These are phyloP conservation scores for Peromyscus melanophrys DNA, from an alignment of 2,797 vertebrate genomes.

Conservation along the genomic window DNA sequence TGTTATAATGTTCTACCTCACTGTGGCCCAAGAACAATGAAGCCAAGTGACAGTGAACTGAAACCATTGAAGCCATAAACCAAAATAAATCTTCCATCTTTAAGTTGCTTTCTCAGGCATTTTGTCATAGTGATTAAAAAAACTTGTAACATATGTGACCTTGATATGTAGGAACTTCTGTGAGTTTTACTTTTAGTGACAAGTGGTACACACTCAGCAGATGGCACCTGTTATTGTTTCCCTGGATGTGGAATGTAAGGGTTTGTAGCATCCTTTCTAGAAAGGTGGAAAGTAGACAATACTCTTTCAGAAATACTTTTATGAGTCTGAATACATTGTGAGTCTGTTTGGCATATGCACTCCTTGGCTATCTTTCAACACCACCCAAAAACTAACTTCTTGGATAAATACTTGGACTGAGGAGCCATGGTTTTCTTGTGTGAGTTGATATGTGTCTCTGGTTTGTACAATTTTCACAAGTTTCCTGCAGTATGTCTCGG, in stretches of 20 bases:
- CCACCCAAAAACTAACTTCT: not conserved
- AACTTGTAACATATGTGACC: not conserved
- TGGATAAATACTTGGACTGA: slow-evolving; percentile 41
- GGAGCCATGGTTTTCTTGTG: slow-evolving; percentile 22
- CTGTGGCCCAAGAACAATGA: not conserved
- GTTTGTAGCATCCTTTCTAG: slow-evolving; percentile 55
- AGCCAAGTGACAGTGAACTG: not conserved
- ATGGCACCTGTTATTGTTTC: not conserved
- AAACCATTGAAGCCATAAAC: not conserved
- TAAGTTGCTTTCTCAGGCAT: not conserved
- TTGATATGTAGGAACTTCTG: not conserved
- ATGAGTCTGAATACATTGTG: slow-evolving; percentile 53
- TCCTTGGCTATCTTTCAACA: slow-evolving; percentile 43
- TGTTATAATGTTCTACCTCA: not conserved
- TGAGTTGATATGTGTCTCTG: slow-evolving; percentile 4
- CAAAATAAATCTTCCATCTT: not conserved
- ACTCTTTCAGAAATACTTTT: slow-evolving; percentile 54
- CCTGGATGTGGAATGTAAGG: not conserved
- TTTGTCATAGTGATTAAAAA: not conserved
- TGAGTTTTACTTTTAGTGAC: not conserved
- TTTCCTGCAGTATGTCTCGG: not conserved
- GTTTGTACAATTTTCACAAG: slow-evolving; percentile 14
- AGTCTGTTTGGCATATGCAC: slow-evolving; percentile 19
- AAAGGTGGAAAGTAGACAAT: slow-evolving; percentile 28
- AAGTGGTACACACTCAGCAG: not conserved